A percentile compares a stretch with the other conserved stretches of the same genome.
Conservation (phyloP, 30 jellyfish, hydroid and myxozoan genomes). For the Euphysa ruthae region DNA sequence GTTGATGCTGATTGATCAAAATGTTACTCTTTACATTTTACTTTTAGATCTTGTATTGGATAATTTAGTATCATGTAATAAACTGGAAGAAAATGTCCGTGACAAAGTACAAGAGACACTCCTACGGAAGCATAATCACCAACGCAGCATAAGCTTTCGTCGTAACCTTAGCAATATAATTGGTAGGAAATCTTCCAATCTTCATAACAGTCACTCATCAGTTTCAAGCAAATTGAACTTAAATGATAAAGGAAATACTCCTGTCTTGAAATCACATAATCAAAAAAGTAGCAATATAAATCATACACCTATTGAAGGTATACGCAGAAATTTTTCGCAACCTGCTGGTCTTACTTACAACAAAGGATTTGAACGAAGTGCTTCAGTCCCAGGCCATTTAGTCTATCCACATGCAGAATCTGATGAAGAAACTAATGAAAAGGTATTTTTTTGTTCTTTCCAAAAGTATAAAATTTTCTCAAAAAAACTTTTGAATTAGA, state of each 20-base stretch:
- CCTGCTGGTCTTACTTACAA: slow-evolving; percentile 8
- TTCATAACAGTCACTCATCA: background rate
- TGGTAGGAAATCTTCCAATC: slow-evolving; percentile 25
- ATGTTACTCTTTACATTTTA: too few species aligned
- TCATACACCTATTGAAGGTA: background rate
- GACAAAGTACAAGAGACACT: slow-evolving; percentile 76
- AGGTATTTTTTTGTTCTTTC: slow-evolving; percentile 16
- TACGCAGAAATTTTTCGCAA: too few species aligned
- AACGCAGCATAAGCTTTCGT: slow-evolving; percentile 60
- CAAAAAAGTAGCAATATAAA: background rate
- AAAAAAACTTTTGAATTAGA: too few species aligned
- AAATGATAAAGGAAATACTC: background rate
- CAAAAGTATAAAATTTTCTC: too few species aligned
- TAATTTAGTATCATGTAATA: slow-evolving; percentile 72
- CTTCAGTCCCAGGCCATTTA: slow-evolving; percentile 80
- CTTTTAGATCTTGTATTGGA: slow-evolving; percentile 59
- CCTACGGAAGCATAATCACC: slow-evolving; percentile 76
- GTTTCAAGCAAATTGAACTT: background rate
- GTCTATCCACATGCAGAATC: slow-evolving; percentile 56
- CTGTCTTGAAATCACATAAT: background rate
- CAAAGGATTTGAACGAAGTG: slow-evolving; percentile 38
- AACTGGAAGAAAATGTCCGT: slow-evolving; percentile 69
- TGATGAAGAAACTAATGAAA: slow-evolving; percentile 65
- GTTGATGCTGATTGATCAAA: too few species aligned
- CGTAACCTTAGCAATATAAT: slow-evolving; percentile 71